Evolutionary conservation across 64 coral and sea anemone genomes (phyloP).

Genomic region (Acropora tenuis): DNA sequence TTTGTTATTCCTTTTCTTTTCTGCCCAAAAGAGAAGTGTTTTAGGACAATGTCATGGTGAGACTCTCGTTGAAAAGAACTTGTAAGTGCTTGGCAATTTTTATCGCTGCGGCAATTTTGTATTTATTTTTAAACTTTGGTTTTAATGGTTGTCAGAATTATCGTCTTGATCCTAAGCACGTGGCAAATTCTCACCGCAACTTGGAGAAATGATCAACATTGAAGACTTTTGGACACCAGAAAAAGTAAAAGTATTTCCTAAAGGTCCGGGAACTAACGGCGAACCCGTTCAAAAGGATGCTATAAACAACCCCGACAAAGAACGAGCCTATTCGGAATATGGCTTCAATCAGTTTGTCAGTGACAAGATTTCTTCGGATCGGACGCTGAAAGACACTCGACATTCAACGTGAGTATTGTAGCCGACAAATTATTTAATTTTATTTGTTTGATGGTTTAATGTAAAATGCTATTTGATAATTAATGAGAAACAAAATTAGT

Average conservation of each 20-base stretch:
- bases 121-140: conserved; percentile 54
- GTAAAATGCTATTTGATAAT: neutral
- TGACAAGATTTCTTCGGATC: conserved; percentile 89
- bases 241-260: conserved; percentile 37
- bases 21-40: neutral
- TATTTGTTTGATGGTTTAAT: neutral
- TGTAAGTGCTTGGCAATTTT: conserved; percentile 47
- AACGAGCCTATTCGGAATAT: conserved; percentile 78
- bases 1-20: neutral
- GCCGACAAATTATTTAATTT: neutral
- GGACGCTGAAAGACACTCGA: conserved; percentile 89
- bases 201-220: conserved; percentile 67
- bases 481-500: neutral
- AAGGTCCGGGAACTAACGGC: conserved; percentile 80
- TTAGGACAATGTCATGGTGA: neutral
- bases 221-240: conserved; percentile 93
- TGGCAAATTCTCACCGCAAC: conserved; percentile 52
- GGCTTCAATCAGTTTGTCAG: conserved; percentile 97
- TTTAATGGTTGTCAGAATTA: conserved; percentile 11
- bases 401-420: conserved; percentile 77
- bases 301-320: conserved; percentile 67
- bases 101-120: conserved; percentile 17
- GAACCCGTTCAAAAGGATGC: conserved; percentile 82
- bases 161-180: conserved; percentile 48
- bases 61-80: conserved; percentile 65